Conservation (phyloP, 2,888 invertebrate genomes). For the Mantis religiosa region DNA sequence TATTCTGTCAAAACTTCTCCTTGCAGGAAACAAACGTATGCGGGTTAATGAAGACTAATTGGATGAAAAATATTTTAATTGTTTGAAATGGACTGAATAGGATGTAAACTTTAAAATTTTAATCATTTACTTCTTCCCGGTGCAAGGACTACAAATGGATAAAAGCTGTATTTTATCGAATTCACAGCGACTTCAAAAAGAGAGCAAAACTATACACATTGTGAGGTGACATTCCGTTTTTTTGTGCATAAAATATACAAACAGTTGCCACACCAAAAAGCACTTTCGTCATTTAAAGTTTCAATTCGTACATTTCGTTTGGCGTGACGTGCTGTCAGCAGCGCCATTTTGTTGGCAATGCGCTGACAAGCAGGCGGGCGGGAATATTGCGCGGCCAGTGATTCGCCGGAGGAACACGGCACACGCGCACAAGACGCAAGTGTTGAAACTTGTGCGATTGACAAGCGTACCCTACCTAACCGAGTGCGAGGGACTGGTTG, state of each 20-base stretch:
- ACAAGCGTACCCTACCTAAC: neutral
- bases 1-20: no score
- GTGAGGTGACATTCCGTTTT: neutral
- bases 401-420: neutral
- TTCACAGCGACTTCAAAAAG: neutral
- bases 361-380: neutral
- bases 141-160: neutral
- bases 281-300: neutral
- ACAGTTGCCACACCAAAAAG: neutral
- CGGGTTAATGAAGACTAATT: no score
- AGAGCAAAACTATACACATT: neutral
- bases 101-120: neutral
- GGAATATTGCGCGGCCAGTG: neutral
- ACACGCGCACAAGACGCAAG: neutral
- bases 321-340: neutral
- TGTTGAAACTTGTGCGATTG: neutral
- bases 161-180: neutral
- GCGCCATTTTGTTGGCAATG: neutral
- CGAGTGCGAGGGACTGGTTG: neutral
- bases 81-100: no score
- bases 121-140: neutral
- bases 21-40: no score
- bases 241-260: neutral
- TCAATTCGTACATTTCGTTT: neutral
- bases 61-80: no score